These are phyloP conservation scores for Antigone vipio DNA, from an alignment of 2,113 vertebrate genomes.

Conservation along the genomic window DNA sequence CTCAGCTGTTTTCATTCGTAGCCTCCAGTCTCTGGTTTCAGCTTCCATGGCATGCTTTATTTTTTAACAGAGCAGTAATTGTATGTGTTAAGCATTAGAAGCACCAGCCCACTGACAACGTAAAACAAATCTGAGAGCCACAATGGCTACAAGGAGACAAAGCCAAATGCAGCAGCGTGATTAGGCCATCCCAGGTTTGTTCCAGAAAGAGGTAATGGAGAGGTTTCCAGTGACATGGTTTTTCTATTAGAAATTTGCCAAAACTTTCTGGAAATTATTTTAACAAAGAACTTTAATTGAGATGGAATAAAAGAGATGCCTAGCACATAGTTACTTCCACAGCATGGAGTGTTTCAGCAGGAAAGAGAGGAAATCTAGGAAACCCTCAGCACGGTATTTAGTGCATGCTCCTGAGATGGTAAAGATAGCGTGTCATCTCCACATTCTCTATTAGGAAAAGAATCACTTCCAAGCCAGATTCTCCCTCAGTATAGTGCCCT, in stretches of 20 bases:
- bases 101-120: background rate
- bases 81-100: background rate
- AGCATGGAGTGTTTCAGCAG: background rate
- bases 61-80: background rate
- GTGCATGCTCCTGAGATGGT: background rate
- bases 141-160: background rate
- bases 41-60: background rate
- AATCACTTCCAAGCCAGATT: background rate
- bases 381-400: background rate
- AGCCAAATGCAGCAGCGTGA: background rate
- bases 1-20: constrained; percentile 43
- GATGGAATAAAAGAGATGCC: background rate
- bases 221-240: fast-evolving
- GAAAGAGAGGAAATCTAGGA: background rate
- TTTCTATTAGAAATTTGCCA: background rate
- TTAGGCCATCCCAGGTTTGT: background rate
- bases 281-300: background rate
- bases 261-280: background rate
- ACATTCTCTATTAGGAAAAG: background rate
- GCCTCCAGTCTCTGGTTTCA: constrained; percentile 18
- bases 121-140: background rate
- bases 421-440: background rate
- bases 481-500: background rate
- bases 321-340: background rate
- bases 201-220: background rate